A percentile compares a stretch with the other conserved stretches of the same genome.
These are phyloP conservation scores for Callocephalon fimbriatum DNA, from an alignment of 2,113 vertebrate genomes.

Conservation along the genomic window DNA sequence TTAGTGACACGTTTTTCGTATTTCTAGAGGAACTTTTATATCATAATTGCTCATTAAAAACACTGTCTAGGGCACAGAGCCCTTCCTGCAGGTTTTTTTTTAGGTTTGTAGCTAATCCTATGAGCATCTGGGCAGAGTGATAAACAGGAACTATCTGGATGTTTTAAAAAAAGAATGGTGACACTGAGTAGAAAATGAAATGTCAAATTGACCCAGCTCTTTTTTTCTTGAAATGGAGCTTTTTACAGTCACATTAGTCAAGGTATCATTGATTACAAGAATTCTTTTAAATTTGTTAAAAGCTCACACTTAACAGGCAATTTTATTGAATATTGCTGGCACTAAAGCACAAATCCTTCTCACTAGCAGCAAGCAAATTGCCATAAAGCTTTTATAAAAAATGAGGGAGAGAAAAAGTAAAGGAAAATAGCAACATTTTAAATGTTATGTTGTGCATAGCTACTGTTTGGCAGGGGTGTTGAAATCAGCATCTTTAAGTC, in stretches of 20 bases:
- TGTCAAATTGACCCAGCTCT: background rate
- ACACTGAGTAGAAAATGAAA: background rate
- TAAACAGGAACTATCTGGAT: background rate
- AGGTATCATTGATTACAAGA: background rate
- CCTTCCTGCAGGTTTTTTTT: background rate
- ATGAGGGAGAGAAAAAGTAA: background rate
- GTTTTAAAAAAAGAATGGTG: background rate
- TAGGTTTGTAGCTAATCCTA: background rate
- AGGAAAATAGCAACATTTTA: background rate
- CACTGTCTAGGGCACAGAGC: background rate
- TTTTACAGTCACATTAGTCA: background rate
- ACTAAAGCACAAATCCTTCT: background rate
- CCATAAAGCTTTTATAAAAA: background rate
- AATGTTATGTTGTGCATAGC: background rate
- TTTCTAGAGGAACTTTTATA: background rate
- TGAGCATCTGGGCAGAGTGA: background rate
- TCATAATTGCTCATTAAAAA: background rate
- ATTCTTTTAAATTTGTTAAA: background rate
- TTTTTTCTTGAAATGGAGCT: background rate
- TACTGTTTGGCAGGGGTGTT: rapidly evolving
- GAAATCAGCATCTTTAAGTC: background rate
- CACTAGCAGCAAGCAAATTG: background rate
- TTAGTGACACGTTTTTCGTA: background rate
- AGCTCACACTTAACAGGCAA: background rate
- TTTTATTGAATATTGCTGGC: background rate